Evolutionary conservation across 2,797 vertebrate species (phyloP).

Genomic region (Natrix natrix): DNA sequence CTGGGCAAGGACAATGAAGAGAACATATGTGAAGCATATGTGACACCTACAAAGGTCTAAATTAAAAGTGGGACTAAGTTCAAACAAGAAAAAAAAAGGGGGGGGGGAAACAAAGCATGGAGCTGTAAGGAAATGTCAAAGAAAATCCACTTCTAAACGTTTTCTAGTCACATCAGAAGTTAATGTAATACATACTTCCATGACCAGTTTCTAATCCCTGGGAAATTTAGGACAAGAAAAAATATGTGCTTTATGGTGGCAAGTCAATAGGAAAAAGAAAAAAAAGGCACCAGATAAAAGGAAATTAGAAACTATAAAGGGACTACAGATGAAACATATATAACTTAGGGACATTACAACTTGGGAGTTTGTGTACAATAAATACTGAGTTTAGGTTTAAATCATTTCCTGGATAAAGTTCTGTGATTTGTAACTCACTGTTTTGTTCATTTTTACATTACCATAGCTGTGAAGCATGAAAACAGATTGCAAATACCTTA

Average conservation of each 20-base stretch:
- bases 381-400: neutral
- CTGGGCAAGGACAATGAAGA: neutral
- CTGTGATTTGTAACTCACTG: neutral
- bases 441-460: slow-evolving; percentile 32
- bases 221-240: neutral
- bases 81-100: neutral
- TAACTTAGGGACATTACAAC: neutral
- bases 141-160: neutral
- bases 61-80: neutral
- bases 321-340: neutral
- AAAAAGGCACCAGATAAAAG: neutral
- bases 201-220: neutral
- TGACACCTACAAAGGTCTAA: neutral
- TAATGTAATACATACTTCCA: neutral
- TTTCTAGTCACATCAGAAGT: neutral
- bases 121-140: neutral
- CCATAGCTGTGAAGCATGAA: slow-evolving; percentile 5
- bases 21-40: neutral
- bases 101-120: neutral
- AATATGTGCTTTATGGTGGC: neutral
- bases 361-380: neutral
- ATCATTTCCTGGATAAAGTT: neutral
- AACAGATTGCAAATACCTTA: slow-evolving; percentile 24
- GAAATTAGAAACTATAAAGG: neutral
- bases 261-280: neutral